phyloP scores from a whole-genome alignment of 2,888 invertebrate genomes.

The Troides aeacus region DNA sequence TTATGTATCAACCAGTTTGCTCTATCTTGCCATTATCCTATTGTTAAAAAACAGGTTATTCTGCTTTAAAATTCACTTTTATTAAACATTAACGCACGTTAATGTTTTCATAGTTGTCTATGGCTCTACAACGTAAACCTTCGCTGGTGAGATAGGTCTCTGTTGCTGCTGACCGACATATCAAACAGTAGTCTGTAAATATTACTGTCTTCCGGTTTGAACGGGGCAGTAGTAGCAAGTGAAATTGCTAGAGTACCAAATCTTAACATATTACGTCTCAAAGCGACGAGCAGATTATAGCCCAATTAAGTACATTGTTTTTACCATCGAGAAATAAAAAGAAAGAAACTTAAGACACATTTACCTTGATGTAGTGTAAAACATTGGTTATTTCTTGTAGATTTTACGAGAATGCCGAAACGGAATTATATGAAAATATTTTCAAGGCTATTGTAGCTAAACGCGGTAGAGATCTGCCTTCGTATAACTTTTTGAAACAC shows the following conservation, averaged over 20 bases:
- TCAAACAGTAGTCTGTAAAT: too few species aligned
- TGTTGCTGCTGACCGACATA: too few species aligned
- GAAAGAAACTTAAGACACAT: neutral
- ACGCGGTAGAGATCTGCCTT: slow-evolving; percentile 19
- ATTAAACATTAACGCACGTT: neutral
- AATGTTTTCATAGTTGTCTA: neutral
- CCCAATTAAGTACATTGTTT: neutral
- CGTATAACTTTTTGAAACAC: slow-evolving; percentile 14
- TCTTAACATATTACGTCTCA: neutral
- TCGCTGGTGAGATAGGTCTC: too few species aligned
- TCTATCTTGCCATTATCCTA: neutral
- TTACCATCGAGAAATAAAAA: neutral
- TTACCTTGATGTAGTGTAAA: neutral
- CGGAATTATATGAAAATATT: slow-evolving; percentile 10
- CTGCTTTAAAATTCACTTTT: neutral
- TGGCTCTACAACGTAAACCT: too few species aligned
- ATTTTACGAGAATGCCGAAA: slow-evolving; percentile 15
- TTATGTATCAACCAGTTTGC: neutral
- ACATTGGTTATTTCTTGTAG: slow-evolving; percentile 4
- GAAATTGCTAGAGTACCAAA: too few species aligned
- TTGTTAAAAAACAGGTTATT: too few species aligned
- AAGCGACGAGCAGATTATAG: neutral
- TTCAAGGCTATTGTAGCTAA: slow-evolving; percentile 7
- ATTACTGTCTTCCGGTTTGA: too few species aligned
- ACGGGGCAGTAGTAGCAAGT: too few species aligned